These are phyloP conservation scores for Microctenopoma lineatum DNA, from an alignment of 2,797 vertebrate genomes.

Conservation along the genomic window DNA sequence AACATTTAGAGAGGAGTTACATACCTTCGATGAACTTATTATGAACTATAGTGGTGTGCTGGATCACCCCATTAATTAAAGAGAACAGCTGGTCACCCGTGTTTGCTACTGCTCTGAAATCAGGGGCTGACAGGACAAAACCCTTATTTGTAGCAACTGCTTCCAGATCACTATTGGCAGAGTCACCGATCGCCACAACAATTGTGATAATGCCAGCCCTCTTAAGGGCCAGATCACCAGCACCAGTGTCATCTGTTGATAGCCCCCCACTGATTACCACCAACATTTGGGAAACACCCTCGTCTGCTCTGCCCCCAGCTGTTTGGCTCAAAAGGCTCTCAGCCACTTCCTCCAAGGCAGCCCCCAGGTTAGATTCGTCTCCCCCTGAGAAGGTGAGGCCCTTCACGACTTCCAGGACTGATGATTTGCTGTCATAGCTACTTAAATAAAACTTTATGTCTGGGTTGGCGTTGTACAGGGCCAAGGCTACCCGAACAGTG, in stretches of 20 bases:
- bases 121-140: constrained; percentile 88
- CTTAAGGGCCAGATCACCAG: constrained; percentile 89
- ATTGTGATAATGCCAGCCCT: constrained; percentile 88
- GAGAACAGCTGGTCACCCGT: constrained; percentile 86
- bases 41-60: constrained; percentile 90
- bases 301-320: constrained; percentile 92
- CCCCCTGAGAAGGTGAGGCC: constrained; percentile 87
- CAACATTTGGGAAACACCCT: constrained; percentile 91
- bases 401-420: constrained; percentile 89
- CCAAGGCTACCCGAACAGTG: constrained; percentile 91
- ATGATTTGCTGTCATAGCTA: constrained; percentile 87
- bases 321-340: constrained; percentile 87
- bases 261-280: constrained; percentile 92
- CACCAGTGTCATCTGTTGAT: constrained; percentile 91
- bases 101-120: constrained; percentile 85
- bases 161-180: constrained; percentile 88
- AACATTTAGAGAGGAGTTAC: constrained; percentile 81
- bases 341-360: constrained; percentile 90
- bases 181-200: constrained; percentile 84
- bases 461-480: constrained; percentile 88
- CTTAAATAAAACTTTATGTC: constrained; percentile 91
- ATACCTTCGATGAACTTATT: constrained; percentile 94
- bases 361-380: constrained; percentile 89
- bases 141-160: constrained; percentile 89
- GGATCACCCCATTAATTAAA: constrained; percentile 89